Evolutionary conservation across 2,888 invertebrate species (phyloP), one percentile per base, ranked within the genome.

Genomic region (Alloplasta piceator): DNA sequence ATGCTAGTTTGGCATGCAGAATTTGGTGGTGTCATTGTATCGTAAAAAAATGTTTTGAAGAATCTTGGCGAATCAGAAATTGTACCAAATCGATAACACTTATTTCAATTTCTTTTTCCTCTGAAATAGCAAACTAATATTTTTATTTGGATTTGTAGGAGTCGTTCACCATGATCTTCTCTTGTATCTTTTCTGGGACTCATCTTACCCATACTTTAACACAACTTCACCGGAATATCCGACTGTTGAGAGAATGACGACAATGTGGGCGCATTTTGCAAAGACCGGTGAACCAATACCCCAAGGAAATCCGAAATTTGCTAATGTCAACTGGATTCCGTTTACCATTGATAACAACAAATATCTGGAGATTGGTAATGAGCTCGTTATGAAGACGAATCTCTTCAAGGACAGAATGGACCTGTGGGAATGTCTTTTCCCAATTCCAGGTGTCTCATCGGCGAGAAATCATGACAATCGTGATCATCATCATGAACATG

Each of bases 141-240:
- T 26, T 26, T 26, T 26, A 26, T 26, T 26, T 26, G 26, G 26
- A 26, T 26, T 3, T 26, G 26, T 26, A 93, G 93, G 93, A 5
- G 92, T 93, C 3, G 91, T 91, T 0, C 93, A 93, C 85, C 92
- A 93, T 58, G 94, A 94, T 83, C 94, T 94, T 85, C 87, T 94
- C 70, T 92, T 94, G 83, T 94, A 94, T 84, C 82, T 94, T 5
- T 93, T 93, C 85, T 92, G 90, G 61, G 90, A 92, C 50, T 89
- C 88, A 26, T 12, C n/a, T 0, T 89, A 89, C 39, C 93, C 93
- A 10, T 91, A 90, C 86, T 92, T 93, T 60, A 89, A 91, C 0
- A 88, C 88, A 16, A 89, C 87, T 36, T 93, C 92, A 38, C 92
- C 93, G 5, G 94, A 94, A 80, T 89, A 90, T 55, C 85, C 88